Conservation (phyloP, 2,888 invertebrate genomes). For the Apotomis capreana region DNA sequence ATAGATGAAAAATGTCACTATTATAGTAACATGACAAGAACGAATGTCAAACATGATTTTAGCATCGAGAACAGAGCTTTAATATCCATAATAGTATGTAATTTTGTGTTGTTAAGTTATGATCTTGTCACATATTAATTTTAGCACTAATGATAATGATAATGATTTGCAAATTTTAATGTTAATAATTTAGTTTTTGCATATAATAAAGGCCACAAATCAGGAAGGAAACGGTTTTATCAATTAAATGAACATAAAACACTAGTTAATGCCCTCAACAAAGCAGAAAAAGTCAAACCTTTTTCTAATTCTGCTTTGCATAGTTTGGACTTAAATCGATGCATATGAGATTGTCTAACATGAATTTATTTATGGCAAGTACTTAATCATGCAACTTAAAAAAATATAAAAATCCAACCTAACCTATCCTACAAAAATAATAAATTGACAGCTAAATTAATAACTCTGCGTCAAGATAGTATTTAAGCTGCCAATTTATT, state of each 20-base stretch:
- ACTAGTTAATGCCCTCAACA: not conserved
- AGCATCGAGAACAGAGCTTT: constrained; percentile 16
- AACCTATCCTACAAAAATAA: too few relatives aligned
- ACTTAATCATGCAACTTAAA: too few relatives aligned
- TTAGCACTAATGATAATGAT: constrained; percentile 14
- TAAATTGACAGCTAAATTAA: too few relatives aligned
- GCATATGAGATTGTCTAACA: too few relatives aligned
- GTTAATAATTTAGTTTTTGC: constrained; percentile 10
- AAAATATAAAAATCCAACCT: too few relatives aligned
- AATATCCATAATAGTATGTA: constrained; percentile 12
- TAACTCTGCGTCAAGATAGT: too few relatives aligned
- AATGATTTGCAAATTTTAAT: constrained; percentile 21
- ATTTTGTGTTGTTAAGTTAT: constrained; percentile 19
- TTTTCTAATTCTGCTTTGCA: too few relatives aligned
- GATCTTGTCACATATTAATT: constrained; percentile 22
- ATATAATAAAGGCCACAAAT: constrained; percentile 3
- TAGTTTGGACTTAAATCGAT: too few relatives aligned
- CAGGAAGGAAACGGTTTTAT: constrained; percentile 14
- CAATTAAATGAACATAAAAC: not conserved
- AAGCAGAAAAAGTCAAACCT: too few relatives aligned
- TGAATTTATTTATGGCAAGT: too few relatives aligned
- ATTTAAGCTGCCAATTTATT: too few relatives aligned
- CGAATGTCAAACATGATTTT: constrained; percentile 8
- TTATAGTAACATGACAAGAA: constrained; percentile 13
- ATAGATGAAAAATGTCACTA: constrained; percentile 12